Percentiles rank a stretch among this genome's conserved stretches.
These are phyloP conservation scores for Chrysolophus pictus DNA, from an alignment of 2,797 vertebrate species.

Conservation along the genomic window DNA sequence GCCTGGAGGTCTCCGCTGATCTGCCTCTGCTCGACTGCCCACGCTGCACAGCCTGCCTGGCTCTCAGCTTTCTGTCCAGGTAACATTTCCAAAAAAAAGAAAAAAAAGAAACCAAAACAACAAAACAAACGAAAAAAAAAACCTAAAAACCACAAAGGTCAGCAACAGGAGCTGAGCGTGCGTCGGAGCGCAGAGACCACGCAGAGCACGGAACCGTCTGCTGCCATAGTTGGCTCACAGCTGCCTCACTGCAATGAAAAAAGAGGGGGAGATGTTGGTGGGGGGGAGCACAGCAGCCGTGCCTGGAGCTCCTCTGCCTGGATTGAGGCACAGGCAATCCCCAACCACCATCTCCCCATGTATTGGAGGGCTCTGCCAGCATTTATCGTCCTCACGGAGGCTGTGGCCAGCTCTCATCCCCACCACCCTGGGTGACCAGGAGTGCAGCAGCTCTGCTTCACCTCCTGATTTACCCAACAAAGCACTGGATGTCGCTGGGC, in stretches of 20 bases:
- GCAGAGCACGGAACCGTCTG: background rate
- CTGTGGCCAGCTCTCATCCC: too few relatives aligned
- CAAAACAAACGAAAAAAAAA: too few relatives aligned
- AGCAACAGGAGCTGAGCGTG: background rate
- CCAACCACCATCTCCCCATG: background rate
- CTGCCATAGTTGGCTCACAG: background rate
- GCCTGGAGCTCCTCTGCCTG: background rate
- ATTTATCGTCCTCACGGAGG: too few relatives aligned
- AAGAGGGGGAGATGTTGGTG: background rate
- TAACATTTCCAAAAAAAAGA: background rate
- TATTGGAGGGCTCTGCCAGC: too few relatives aligned
- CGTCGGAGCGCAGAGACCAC: background rate
- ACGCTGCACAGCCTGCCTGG: background rate
- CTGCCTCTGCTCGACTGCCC: too few relatives aligned
- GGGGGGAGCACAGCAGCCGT: background rate
- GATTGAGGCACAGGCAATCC: rapidly evolving
- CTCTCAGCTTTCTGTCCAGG: background rate
- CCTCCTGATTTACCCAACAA: too few relatives aligned
- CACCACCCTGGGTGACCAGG: too few relatives aligned
- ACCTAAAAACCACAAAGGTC: background rate
- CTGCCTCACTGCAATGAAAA: conserved; percentile 24
- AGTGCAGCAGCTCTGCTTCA: too few relatives aligned
- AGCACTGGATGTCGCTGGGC: rapidly evolving
- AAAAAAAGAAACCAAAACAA: background rate
- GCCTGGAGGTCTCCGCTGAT: background rate